Base-by-base conservation (phyloP, 1,140 invertebrate species). In the Chymomyza costata region DNA sequence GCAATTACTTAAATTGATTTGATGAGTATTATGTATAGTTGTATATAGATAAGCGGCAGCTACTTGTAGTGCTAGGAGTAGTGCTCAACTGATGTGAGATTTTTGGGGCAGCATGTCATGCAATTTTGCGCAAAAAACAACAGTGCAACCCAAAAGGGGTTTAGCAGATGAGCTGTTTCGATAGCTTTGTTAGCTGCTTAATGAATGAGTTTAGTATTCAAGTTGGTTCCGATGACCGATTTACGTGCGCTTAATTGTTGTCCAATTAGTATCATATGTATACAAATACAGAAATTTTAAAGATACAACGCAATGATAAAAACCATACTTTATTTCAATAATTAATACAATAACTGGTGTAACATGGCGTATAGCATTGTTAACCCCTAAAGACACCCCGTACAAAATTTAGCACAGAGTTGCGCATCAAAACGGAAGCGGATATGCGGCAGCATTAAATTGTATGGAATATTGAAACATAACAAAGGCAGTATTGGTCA, bases 181-280 rank as follows among this genome's bases (percentile, higher is more conserved):
- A 61, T 56, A n/a, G n/a, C n/a, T n/a, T n/a, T n/a, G n/a, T n/a
- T n/a, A n/a, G n/a, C n/a, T n/a, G n/a, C n/a, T n/a, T n/a, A n/a
- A n/a, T n/a, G n/a, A n/a, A n/a, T n/a, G n/a, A n/a, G n/a, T n/a
- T n/a, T n/a, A n/a, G n/a, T n/a, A n/a, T n/a, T n/a, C n/a, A n/a
- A n/a, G n/a, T n/a, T n/a, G n/a, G n/a, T n/a, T n/a, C n/a, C n/a
- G n/a, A n/a, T n/a, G 8, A 25, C 3, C 21, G 3, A 3, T 25
- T 34, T 34, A 46, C 71, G 71, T 78, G 71, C 71, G 67, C 35
- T 47, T 78, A 78, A 78, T 78, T 71, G 73, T 16, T 48, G 66
- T 57, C 48, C 57, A 59, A 73, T 74, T 74, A 34, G 8, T n/a
- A 34, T 34, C n/a, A n/a, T n/a, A n/a, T n/a, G n/a, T 25, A 25